phyloP scores from a whole-genome alignment of 2,113 vertebrate genomes.

The Sclerurus mexicanus region DNA sequence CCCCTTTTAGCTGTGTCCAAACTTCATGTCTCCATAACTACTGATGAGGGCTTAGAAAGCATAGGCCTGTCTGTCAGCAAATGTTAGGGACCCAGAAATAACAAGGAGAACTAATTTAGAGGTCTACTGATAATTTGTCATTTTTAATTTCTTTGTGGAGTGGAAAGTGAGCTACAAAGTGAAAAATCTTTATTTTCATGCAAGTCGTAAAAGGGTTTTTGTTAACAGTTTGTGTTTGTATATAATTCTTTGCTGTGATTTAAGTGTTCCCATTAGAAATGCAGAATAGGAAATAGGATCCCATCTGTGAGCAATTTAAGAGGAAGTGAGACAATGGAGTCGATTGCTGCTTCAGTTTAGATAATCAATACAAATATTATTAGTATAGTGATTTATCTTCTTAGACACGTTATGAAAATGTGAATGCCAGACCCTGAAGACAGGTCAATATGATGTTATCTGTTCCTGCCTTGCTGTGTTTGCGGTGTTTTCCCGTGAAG shows the following conservation, averaged over 20 bases:
- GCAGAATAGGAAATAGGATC: slow-evolving; percentile 72
- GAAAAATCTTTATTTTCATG: slow-evolving; percentile 46
- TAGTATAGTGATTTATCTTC: slow-evolving; percentile 77
- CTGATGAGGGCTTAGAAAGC: not conserved
- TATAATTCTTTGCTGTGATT: slow-evolving; percentile 46
- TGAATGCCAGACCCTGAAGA: slow-evolving; percentile 39
- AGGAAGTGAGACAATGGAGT: slow-evolving; percentile 79
- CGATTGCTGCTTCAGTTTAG: slow-evolving; percentile 71
- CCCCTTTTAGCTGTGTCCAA: not conserved
- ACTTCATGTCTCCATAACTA: not conserved
- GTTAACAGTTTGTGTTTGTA: slow-evolving; percentile 41
- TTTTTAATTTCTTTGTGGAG: slow-evolving; percentile 18
- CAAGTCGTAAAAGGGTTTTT: slow-evolving; percentile 22
- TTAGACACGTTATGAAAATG: slow-evolving; percentile 38
- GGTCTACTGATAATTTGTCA: not conserved
- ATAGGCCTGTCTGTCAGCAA: not conserved
- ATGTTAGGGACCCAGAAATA: not conserved
- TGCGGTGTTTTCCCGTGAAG: not conserved
- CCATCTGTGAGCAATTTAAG: slow-evolving; percentile 78
- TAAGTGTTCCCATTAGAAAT: slow-evolving; percentile 72
- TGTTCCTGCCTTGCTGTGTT: slow-evolving; percentile 18
- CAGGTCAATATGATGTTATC: slow-evolving; percentile 42
- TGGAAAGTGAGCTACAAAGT: slow-evolving; percentile 1
- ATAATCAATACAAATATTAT: slow-evolving; percentile 83
- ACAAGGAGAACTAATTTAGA: not conserved